Base-by-base conservation (phyloP, 2,113 vertebrate species). In the Chelonoidis abingdonii region DNA sequence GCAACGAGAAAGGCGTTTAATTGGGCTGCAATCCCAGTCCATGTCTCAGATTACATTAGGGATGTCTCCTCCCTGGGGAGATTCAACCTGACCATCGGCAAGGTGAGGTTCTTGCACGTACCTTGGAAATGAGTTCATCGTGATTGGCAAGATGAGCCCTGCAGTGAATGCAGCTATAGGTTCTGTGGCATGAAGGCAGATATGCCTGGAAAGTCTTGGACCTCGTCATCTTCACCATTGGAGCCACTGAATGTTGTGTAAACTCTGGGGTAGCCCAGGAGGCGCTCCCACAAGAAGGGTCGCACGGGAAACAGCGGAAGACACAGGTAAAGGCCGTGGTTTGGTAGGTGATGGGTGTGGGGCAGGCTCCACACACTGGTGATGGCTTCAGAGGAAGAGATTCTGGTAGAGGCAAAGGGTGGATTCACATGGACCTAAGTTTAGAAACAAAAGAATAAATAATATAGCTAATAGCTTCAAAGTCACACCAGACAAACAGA, bases 261-360 rank as follows among this genome's bases (percentile, higher is more conserved):
- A 98, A 99, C 97, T 98, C 99, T n/a, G 98, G 99, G 98, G 98
- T 98, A 97, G 99, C 99, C 99, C 99, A 99, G 98, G 98, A 99
- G 99, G 99, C 99, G 98, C 99, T 99, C 97, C 99, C 99, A 94
- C 99, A 99, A 98, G 99, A 99, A 14, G 99, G 99, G 98, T 99
- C 99, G 98, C 99, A 99, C 93, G 99, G 99, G 98, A 99, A 99
- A 98, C 99, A 99, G 97, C 99, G 99, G 98, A 99, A 99, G 98
- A 99, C 99, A 97, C 99, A 99, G 99, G 99, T 99, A 98, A 99
- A 99, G 99, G 99, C 99, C 99, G 99, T 99, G 99, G 99, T 99
- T 98, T 97, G 98, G 97, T 95, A 97, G 98, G 97, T 98, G 98
- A 98, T 21, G 94, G 98, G 97, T 98, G 98, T 99, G 99, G 98